phyloP scores from a whole-genome alignment of 2,888 invertebrate species.

The Caenorhabditis panamensis region DNA sequence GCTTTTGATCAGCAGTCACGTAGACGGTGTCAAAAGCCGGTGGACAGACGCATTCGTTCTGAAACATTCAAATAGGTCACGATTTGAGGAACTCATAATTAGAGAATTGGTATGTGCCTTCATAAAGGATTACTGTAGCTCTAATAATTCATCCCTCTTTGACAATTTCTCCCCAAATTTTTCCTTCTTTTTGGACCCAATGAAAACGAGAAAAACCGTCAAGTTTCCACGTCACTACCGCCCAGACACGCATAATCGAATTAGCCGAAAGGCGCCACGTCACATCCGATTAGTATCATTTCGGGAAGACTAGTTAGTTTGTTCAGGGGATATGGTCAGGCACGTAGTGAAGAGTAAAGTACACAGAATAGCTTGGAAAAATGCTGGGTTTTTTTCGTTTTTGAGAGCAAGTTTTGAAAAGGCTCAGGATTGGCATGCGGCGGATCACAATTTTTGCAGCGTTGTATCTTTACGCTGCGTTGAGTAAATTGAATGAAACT shows the following conservation, averaged over 20 bases:
- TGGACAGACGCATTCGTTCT: conserved; percentile 78
- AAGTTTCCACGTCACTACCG: conserved; percentile 34
- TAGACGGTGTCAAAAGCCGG: conserved; percentile 75
- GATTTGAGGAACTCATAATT: background rate
- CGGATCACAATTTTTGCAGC: too few relatives aligned
- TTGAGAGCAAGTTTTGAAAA: too few relatives aligned
- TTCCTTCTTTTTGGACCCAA: too few relatives aligned
- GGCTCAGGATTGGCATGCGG: too few relatives aligned
- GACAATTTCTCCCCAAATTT: background rate
- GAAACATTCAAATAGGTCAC: conserved; percentile 56
- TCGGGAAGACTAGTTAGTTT: background rate
- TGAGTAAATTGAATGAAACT: too few relatives aligned
- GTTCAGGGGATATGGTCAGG: background rate
- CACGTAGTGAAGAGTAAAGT: background rate
- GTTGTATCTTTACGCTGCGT: too few relatives aligned
- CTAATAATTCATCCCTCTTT: too few relatives aligned
- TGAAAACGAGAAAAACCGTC: background rate
- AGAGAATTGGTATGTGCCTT: too few relatives aligned
- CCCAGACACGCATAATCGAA: conserved; percentile 35
- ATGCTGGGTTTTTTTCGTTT: too few relatives aligned
- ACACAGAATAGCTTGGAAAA: too few relatives aligned
- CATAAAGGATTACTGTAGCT: too few relatives aligned
- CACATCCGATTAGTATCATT: conserved; percentile 48
- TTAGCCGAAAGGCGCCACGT: conserved; percentile 48
- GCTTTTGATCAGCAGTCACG: conserved; percentile 61